phyloP scores from a whole-genome alignment of 1,140 invertebrate genomes.

The Oscheius sp. region DNA sequence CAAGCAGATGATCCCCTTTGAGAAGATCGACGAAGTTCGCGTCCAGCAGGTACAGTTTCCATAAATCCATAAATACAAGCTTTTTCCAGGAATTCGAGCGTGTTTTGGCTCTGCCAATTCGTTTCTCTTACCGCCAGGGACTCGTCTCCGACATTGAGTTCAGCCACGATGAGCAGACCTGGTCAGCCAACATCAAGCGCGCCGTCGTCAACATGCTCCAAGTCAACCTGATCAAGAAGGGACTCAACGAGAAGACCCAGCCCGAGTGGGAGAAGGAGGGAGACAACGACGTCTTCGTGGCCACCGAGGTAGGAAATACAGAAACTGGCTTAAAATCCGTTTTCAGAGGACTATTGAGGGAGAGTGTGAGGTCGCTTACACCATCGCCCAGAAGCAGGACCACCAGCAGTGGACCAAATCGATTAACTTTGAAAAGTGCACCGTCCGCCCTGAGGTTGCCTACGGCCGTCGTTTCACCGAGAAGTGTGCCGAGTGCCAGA shows the following conservation, averaged over 20 bases:
- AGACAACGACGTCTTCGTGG: conserved; percentile 5
- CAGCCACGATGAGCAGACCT: conserved; percentile 53
- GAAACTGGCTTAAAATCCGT: neutral
- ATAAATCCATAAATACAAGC: neutral
- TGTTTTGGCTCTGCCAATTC: conserved; percentile 13
- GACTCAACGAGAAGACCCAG: conserved; percentile 16
- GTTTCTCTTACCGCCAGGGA: conserved; percentile 23
- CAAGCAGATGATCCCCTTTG: conserved; percentile 18
- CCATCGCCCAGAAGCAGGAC: conserved; percentile 15
- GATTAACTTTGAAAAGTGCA: conserved; percentile 38
- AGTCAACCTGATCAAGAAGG: conserved; percentile 52
- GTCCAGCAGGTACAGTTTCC: neutral
- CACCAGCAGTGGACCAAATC: conserved; percentile 28
- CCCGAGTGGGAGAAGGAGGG: neutral
- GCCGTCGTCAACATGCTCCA: conserved; percentile 60
- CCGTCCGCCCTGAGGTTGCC: conserved; percentile 19
- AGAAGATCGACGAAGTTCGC: conserved; percentile 24
- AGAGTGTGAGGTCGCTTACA: conserved; percentile 37
- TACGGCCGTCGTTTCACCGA: conserved; percentile 20
- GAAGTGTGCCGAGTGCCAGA: conserved; percentile 22
- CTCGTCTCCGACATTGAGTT: conserved; percentile 40
- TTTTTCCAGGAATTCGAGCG: conserved; percentile 8
- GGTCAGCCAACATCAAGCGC: conserved; percentile 62
- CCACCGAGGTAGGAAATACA: neutral
- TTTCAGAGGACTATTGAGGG: conserved; percentile 37